Percentiles rank a stretch among this genome's conserved stretches.
These are phyloP conservation scores for Pinctada fucata DNA, from an alignment of 2,888 invertebrate species.

Conservation along the genomic window DNA sequence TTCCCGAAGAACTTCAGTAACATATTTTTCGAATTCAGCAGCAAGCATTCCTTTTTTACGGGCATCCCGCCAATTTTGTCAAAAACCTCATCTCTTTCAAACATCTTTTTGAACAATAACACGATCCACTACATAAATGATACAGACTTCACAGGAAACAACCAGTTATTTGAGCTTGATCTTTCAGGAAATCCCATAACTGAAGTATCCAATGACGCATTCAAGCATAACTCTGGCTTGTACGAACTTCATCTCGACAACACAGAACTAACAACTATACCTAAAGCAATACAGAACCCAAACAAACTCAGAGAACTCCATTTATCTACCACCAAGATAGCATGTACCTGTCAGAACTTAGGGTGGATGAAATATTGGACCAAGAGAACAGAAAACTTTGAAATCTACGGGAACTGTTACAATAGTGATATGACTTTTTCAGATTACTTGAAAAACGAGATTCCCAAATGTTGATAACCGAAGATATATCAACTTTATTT, in stretches of 20 bases:
- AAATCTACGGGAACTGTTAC: constrained; percentile 15
- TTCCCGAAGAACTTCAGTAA: constrained; percentile 15
- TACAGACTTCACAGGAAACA: constrained; percentile 10
- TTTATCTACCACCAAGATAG: constrained; percentile 9
- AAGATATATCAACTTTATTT: no score
- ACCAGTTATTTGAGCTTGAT: constrained; percentile 1
- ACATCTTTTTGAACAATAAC: constrained; percentile 11
- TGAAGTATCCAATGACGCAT: constrained; percentile 27
- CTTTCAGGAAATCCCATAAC: constrained; percentile 16
- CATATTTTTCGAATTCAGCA: constrained; percentile 8
- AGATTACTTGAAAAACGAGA: constrained; percentile 12
- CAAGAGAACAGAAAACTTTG: neutral
- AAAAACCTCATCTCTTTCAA: constrained; percentile 13
- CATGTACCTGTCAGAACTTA: constrained; percentile 22
- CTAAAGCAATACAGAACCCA: constrained; percentile 24
- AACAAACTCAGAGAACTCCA: constrained; percentile 15
- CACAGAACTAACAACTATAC: constrained; percentile 24
- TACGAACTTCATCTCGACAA: constrained; percentile 17
- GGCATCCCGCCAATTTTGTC: constrained; percentile 17
- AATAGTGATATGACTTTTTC: constrained; percentile 18
- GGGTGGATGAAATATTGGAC: constrained; percentile 33
- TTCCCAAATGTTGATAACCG: constrained; percentile 22
- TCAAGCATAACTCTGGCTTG: neutral
- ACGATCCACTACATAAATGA: neutral
- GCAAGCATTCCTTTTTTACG: constrained; percentile 9